These are phyloP conservation scores for Menidia menidia DNA, from an alignment of 2,797 vertebrate genomes.

Conservation along the genomic window DNA sequence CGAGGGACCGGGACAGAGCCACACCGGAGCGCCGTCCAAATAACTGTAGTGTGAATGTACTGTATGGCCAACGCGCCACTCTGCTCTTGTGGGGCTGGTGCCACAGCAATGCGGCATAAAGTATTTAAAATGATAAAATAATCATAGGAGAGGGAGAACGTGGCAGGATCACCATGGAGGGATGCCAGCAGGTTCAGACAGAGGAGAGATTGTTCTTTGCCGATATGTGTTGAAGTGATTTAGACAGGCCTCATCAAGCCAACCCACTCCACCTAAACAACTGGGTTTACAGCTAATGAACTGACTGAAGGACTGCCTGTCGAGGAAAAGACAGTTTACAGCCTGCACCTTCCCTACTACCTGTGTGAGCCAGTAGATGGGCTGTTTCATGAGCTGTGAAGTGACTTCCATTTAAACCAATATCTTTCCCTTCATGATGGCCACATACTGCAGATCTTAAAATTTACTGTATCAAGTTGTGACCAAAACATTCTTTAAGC, in stretches of 20 bases:
- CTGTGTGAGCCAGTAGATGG: slow-evolving; percentile 49
- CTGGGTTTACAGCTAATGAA: slow-evolving; percentile 55
- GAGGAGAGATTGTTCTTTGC: slow-evolving; percentile 65
- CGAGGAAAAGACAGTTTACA: slow-evolving; percentile 27
- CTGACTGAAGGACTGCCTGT: slow-evolving; percentile 35
- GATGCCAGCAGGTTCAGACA: slow-evolving; percentile 73
- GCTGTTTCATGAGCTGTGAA: slow-evolving; percentile 37
- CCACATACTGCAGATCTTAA: slow-evolving; percentile 40
- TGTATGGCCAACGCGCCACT: slow-evolving; percentile 70
- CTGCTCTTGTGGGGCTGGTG: slow-evolving; percentile 69
- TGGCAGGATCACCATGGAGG: slow-evolving; percentile 67
- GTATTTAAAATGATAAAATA: slow-evolving; percentile 82
- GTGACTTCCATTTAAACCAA: slow-evolving; percentile 20
- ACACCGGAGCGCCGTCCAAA: slow-evolving; percentile 92
- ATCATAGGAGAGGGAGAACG: slow-evolving; percentile 72
- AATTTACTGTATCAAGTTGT: slow-evolving; percentile 46
- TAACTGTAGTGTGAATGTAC: slow-evolving; percentile 89
- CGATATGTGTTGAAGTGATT: slow-evolving; percentile 54
- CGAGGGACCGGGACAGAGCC: slow-evolving; percentile 91
- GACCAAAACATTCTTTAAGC: slow-evolving; percentile 38
- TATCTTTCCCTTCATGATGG: slow-evolving; percentile 31
- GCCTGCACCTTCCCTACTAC: slow-evolving; percentile 37
- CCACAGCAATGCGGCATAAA: slow-evolving; percentile 76
- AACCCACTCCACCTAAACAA: slow-evolving; percentile 58
- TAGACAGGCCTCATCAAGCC: slow-evolving; percentile 44